These are phyloP conservation scores for Hestina assimilis DNA, from an alignment of 1,140 invertebrate genomes.

Conservation along the genomic window DNA sequence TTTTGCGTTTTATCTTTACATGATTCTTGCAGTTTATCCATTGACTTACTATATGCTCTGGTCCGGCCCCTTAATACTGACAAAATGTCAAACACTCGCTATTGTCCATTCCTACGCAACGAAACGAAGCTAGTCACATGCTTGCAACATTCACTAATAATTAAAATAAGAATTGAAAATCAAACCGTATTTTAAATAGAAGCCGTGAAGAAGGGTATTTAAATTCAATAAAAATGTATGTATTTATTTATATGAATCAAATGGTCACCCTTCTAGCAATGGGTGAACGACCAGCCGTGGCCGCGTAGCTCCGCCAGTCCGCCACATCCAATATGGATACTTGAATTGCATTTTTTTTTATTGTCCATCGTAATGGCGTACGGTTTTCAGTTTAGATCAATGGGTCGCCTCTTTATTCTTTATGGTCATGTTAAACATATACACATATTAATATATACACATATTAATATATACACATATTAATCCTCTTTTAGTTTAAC, in stretches of 20 bases:
- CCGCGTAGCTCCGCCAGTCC: constrained; percentile 37
- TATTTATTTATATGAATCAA: neutral
- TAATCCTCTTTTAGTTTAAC: neutral
- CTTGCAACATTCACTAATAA: too few species aligned
- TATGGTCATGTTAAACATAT: neutral
- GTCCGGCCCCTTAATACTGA: too few species aligned
- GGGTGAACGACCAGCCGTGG: constrained; percentile 63
- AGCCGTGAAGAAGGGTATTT: too few species aligned
- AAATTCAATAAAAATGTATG: too few species aligned
- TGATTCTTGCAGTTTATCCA: too few species aligned
- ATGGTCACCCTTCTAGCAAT: constrained; percentile 34
- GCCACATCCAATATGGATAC: constrained; percentile 23
- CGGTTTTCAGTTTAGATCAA: constrained; percentile 16
- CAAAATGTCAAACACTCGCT: too few species aligned
- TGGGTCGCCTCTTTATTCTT: constrained; percentile 1
- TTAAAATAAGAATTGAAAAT: too few species aligned
- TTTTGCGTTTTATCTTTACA: too few species aligned
- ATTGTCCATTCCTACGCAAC: too few species aligned
- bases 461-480: neutral
- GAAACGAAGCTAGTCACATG: too few species aligned
- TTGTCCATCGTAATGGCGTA: constrained; percentile 1
- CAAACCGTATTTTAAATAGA: too few species aligned
- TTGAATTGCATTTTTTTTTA: constrained; percentile 24
- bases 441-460: neutral
- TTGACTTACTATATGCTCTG: too few species aligned